Conservation (phyloP, 2,888 invertebrate genomes). For the Dilophus febrilis region DNA sequence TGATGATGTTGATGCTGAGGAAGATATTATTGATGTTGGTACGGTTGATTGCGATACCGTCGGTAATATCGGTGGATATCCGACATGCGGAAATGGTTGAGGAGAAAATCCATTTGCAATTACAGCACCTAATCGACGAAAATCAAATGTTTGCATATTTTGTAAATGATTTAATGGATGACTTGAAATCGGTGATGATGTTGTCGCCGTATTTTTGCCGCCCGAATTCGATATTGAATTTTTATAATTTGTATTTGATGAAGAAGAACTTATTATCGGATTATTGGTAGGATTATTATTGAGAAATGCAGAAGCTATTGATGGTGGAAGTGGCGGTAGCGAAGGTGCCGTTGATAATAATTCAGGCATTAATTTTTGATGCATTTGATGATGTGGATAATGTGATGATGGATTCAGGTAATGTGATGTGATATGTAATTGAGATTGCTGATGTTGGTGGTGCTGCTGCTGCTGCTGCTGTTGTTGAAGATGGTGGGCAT, state of each 20-base stretch:
- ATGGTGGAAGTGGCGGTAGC: no score
- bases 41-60: slow-evolving; percentile 15
- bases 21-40: not conserved
- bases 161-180: slow-evolving; percentile 69
- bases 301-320: no score
- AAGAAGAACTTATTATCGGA: slow-evolving; percentile 18
- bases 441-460: no score
- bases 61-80: slow-evolving; percentile 32
- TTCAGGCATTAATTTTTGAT: slow-evolving; percentile 26
- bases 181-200: slow-evolving; percentile 30
- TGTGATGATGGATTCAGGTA: no score
- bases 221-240: slow-evolving; percentile 8
- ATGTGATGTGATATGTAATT: slow-evolving; percentile 27
- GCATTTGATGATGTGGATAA: slow-evolving; percentile 20
- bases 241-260: slow-evolving; percentile 1
- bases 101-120: slow-evolving; percentile 10
- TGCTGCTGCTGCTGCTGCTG: no score
- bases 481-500: no score
- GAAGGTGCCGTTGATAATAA: slow-evolving; percentile 12
- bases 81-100: slow-evolving; percentile 4
- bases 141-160: slow-evolving; percentile 93
- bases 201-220: slow-evolving; percentile 9
- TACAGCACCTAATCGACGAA: slow-evolving; percentile 47
- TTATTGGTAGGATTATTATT: slow-evolving; percentile 23
- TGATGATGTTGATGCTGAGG: slow-evolving; percentile 6